Percentiles rank a stretch among this genome's conserved stretches.
Evolutionary conservation across 2,113 vertebrate species (phyloP).

Genomic region (Scophthalmus maximus): DNA sequence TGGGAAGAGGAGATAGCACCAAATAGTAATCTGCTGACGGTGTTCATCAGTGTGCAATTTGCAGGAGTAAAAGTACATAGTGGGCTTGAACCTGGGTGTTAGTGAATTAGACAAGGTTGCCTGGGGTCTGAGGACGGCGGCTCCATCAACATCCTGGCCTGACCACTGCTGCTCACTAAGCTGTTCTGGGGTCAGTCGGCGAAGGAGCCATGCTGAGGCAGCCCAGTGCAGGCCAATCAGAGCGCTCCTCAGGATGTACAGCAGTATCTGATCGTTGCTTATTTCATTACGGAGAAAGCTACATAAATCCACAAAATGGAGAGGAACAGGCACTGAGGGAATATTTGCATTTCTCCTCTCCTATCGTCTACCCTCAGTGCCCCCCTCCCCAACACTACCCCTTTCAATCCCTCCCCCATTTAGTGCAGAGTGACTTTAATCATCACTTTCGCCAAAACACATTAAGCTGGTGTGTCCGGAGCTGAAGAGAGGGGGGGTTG

Average conservation of each 20-base stretch:
- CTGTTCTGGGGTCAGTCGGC: constrained; percentile 69
- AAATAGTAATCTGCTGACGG: constrained; percentile 79
- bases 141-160: constrained; percentile 61
- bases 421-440: constrained; percentile 83
- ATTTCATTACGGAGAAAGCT: constrained; percentile 83
- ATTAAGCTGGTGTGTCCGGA: constrained; percentile 82
- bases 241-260: constrained; percentile 62
- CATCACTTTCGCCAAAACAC: constrained; percentile 85
- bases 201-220: constrained; percentile 59
- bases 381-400: constrained; percentile 37
- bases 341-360: constrained; percentile 82
- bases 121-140: constrained; percentile 55
- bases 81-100: constrained; percentile 65
- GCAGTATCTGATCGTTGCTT: constrained; percentile 77
- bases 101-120: constrained; percentile 62
- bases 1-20: constrained; percentile 78
- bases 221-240: constrained; percentile 51
- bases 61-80: constrained; percentile 63
- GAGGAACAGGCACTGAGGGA: constrained; percentile 76
- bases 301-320: constrained; percentile 82
- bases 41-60: constrained; percentile 72
- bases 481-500: constrained; percentile 58
- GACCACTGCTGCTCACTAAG: constrained; percentile 57
- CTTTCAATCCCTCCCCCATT: constrained; percentile 69
- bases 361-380: constrained; percentile 53